These are phyloP conservation scores for Nerophis ophidion DNA, from an alignment of 2,113 vertebrate species.

Conservation along the genomic window DNA sequence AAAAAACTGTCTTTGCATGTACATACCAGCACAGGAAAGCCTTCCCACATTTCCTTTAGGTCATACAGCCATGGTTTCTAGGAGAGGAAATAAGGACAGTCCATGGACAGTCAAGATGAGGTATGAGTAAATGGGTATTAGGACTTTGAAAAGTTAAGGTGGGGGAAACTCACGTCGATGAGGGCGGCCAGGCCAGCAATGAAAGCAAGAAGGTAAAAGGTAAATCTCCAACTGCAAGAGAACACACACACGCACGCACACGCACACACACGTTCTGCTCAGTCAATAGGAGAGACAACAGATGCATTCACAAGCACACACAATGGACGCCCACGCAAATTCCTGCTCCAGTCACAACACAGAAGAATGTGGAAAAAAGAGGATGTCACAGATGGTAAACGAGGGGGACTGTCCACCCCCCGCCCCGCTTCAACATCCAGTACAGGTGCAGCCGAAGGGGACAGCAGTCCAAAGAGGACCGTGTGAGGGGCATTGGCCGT, in stretches of 20 bases:
- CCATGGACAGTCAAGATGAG: neutral
- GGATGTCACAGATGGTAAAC: constrained; percentile 18
- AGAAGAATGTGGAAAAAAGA: constrained; percentile 19
- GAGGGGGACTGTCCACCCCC: too few species aligned
- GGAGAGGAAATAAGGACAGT: constrained; percentile 19
- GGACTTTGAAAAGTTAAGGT: neutral
- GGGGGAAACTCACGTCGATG: constrained; percentile 81
- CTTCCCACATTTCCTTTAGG: constrained; percentile 85
- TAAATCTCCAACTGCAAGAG: constrained; percentile 94
- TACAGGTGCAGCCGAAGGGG: constrained; percentile 14
- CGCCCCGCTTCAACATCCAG: neutral
- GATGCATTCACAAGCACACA: constrained; percentile 18
- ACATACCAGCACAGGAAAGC: constrained; percentile 87
- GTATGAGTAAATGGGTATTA: neutral
- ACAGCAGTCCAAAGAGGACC: constrained; percentile 5
- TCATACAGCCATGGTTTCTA: constrained; percentile 97
- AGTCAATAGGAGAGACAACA: constrained; percentile 42
- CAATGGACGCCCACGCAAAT: neutral
- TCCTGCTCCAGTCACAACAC: neutral
- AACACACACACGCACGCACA: constrained; percentile 61
- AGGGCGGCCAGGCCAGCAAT: constrained; percentile 87
- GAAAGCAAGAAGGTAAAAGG: constrained; percentile 93
- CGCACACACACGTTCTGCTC: constrained; percentile 43
- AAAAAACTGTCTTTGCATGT: too few species aligned
- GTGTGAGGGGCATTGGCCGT: constrained; percentile 13